Base-by-base conservation (phyloP, 2,797 vertebrate genomes). In the Peromyscus aztecus region DNA sequence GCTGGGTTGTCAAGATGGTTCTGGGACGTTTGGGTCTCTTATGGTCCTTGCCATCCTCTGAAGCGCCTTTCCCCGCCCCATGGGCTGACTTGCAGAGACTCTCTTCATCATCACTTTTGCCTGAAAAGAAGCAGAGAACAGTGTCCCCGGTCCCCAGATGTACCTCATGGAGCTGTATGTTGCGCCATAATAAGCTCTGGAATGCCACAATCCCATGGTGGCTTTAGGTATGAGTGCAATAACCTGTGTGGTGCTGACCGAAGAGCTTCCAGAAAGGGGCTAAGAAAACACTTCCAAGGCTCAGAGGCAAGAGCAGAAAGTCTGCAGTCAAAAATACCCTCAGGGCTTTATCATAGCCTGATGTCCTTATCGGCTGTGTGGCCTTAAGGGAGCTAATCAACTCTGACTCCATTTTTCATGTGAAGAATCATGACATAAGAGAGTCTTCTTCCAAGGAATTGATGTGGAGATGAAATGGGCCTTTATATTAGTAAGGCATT, bases 1-100 rank as follows among this genome's bases (percentile, higher is more conserved):
- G 99, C 92, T 99, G 99, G 0, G 99, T 99, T 52, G 99, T 99
- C 96, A 99, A 98, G 98, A 99, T 99, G 0, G 99, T 99, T 86
- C 99, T 99, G 0, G 99, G 99, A 34, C 99, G 99, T 97, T 99
- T 99, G 71, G 99, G 99, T 7, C 99, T 98, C 97, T 99, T 99
- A 94, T 99, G 99, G 71, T 99, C 99, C 91, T 98, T 98, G 77
- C 98, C 97, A 0, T 99, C 99, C 69, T 99, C 99, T 3, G 96
- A 63, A 0, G 97, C 4, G 0, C 98, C 98, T 24, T 98, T 99
- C 43, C 98, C 98, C 0, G 98, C 96, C 81, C 98, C 98, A 4
- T 99, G 96, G 77, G 98, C 96, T 96, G 99, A 88, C 98, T 99
- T 98, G 98, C 99, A 96, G 95, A 99, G 96, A 81, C 98, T 98